Evolutionary conservation across 2,113 vertebrate species (phyloP).

Genomic region (Sceloporus undulatus): DNA sequence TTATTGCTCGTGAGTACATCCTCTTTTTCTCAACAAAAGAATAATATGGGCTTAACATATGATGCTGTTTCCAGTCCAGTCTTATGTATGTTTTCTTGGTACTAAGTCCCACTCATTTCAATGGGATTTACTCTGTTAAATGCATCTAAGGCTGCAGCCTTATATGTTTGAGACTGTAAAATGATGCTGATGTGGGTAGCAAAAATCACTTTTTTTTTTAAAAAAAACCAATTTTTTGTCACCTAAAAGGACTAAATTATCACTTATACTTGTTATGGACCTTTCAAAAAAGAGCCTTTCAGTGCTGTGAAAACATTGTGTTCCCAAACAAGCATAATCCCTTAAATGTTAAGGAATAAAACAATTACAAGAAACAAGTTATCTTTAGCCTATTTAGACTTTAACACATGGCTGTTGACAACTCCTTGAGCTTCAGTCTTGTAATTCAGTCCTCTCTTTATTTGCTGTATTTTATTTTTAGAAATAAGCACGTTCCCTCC

Average conservation of each 20-base stretch:
- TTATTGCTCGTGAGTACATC: no score
- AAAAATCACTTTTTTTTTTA: slow-evolving; percentile 7
- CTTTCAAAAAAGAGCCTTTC: not conserved
- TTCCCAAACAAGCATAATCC: slow-evolving; percentile 27
- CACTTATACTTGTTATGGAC: slow-evolving; percentile 32
- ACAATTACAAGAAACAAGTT: slow-evolving; percentile 46
- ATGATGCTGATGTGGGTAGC: not conserved
- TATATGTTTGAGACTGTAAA: not conserved
- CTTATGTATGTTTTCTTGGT: not conserved
- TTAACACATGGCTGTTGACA: slow-evolving; percentile 66
- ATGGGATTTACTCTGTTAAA: not conserved
- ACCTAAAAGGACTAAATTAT: slow-evolving; percentile 18
- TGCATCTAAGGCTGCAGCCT: not conserved
- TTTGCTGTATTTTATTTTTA: slow-evolving; percentile 70
- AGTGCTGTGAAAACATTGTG: not conserved
- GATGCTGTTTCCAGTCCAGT: not conserved
- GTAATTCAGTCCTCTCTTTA: slow-evolving; percentile 67
- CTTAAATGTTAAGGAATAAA: slow-evolving; percentile 46
- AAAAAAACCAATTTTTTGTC: slow-evolving; percentile 27
- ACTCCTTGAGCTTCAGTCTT: slow-evolving; percentile 57
- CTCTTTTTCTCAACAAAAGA: no score
- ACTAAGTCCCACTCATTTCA: not conserved
- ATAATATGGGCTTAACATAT: not conserved
- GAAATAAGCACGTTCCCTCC: slow-evolving; percentile 71
- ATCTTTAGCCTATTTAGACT: slow-evolving; percentile 62